phyloP scores from a whole-genome alignment of 2,797 vertebrate genomes.

The Arremon brunneinucha region DNA sequence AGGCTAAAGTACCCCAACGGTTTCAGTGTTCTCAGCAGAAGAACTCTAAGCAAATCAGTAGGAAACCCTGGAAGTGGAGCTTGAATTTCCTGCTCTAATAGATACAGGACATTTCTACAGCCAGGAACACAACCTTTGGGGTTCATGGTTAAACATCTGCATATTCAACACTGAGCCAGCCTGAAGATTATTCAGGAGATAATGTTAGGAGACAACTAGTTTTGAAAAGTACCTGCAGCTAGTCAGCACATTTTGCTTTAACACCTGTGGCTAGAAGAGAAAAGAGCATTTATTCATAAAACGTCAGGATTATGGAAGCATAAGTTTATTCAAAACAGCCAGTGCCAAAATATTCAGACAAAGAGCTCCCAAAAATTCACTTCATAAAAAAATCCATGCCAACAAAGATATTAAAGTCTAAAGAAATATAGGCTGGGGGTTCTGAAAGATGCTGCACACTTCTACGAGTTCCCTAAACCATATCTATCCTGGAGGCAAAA shows the following conservation, averaged over 20 bases:
- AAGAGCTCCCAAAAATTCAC: background rate
- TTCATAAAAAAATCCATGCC: background rate
- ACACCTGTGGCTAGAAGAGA: background rate
- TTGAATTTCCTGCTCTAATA: background rate
- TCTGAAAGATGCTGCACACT: background rate
- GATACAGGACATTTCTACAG: background rate
- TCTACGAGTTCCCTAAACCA: background rate
- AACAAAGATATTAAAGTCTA: background rate
- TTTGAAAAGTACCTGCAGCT: background rate
- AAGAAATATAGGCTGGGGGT: background rate
- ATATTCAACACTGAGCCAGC: background rate
- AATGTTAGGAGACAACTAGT: background rate
- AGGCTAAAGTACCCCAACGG: background rate
- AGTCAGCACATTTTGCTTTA: background rate
- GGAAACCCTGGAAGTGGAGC: background rate
- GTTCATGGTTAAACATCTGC: background rate
- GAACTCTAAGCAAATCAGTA: background rate
- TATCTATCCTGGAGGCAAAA: conserved; percentile 4
- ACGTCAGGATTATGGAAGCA: background rate
- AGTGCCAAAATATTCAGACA: background rate
- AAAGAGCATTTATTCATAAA: background rate
- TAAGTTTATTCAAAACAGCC: background rate
- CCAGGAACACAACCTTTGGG: background rate
- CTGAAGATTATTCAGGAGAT: background rate
- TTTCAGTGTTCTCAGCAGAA: background rate